A percentile compares a stretch with the other conserved stretches of the same genome.
Evolutionary conservation across 2,888 invertebrate species (phyloP).

Genomic region (Tineola bisselliella): DNA sequence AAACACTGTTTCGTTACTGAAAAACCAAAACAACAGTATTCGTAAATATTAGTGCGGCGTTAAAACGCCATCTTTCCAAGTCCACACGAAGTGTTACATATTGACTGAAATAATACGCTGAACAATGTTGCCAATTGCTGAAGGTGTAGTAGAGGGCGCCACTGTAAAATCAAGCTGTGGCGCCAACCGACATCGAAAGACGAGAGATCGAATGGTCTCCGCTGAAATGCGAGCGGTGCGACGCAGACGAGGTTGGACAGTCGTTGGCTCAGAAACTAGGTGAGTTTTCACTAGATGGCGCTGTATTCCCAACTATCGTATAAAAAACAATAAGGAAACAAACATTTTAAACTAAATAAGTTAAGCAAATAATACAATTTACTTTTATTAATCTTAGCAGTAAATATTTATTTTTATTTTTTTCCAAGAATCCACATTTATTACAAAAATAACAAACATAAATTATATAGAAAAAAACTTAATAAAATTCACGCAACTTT

Average conservation of each 20-base stretch:
- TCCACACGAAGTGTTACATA: neutral
- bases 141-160: conserved; percentile 51
- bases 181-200: conserved; percentile 43
- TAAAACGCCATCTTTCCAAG: conserved; percentile 1
- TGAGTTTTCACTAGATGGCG: conserved; percentile 57
- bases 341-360: too few species aligned
- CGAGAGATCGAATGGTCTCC: conserved; percentile 51
- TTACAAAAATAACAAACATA: too few species aligned
- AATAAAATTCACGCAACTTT: too few species aligned
- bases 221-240: conserved; percentile 62
- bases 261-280: conserved; percentile 79
- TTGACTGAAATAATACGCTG: neutral
- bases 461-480: too few species aligned
- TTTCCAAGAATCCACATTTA: too few species aligned
- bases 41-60: neutral
- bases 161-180: conserved; percentile 30
- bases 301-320: conserved; percentile 17
- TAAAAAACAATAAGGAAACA: too few species aligned
- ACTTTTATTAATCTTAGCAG: too few species aligned
- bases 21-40: neutral
- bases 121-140: conserved; percentile 48
- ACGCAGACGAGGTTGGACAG: conserved; percentile 78
- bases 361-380: too few species aligned
- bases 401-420: too few species aligned
- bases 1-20: neutral